These are phyloP conservation scores for Cladorhizidae sp. DNA, from an alignment of 37 sponge, comb jelly and placozoan species.

Conservation along the genomic window DNA sequence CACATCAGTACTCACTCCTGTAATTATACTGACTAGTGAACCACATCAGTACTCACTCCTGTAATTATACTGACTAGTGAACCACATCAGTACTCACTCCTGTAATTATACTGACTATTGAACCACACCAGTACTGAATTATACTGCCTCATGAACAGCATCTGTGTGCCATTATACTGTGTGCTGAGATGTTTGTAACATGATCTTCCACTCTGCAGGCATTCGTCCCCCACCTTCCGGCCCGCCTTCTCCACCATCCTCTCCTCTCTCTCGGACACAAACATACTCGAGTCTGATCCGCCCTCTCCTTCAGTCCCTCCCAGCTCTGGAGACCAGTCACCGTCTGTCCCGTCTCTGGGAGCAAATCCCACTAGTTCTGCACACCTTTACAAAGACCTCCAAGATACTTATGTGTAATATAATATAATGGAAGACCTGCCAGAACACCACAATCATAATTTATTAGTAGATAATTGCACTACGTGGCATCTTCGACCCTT, in stretches of 20 bases:
- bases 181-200: no score
- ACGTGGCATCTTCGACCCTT: no score
- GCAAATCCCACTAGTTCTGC: neutral
- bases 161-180: no score
- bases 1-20: no score
- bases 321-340: neutral
- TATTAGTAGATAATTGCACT: neutral
- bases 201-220: neutral
- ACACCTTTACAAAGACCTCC: neutral
- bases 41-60: no score
- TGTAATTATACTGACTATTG: no score
- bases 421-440: neutral
- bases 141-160: no score
- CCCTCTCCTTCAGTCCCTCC: neutral
- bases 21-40: no score
- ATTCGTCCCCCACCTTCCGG: neutral
- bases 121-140: no score
- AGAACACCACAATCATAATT: neutral
- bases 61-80: no score
- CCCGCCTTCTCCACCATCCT: conserved; percentile 1
- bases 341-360: neutral
- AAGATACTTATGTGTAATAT: neutral
- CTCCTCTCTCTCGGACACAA: neutral
- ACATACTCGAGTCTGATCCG: neutral
- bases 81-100: no score